These are phyloP conservation scores for Octodon degus DNA, from an alignment of 2,113 vertebrate genomes.

Conservation along the genomic window DNA sequence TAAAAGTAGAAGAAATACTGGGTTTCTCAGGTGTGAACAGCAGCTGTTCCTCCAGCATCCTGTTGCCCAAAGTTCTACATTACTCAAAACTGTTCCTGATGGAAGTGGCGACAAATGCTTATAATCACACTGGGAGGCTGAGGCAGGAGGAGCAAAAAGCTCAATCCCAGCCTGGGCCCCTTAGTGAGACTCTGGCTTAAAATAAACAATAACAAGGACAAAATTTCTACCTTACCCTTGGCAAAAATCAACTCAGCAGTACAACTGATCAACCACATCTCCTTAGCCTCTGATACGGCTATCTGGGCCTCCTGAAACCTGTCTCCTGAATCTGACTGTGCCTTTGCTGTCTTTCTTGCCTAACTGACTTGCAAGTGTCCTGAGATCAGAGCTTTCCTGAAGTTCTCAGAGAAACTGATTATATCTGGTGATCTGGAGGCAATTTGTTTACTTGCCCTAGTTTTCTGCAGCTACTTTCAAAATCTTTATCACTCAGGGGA, in stretches of 20 bases:
- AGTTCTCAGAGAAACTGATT: background rate
- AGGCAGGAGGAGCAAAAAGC: background rate
- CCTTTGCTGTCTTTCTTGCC: background rate
- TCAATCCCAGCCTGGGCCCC: background rate
- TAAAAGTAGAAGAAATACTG: background rate
- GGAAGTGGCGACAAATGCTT: background rate
- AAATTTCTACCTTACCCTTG: background rate
- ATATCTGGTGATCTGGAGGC: background rate
- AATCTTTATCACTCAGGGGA: background rate
- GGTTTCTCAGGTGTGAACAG: background rate
- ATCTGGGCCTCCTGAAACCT: background rate
- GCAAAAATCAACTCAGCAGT: background rate
- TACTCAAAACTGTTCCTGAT: background rate
- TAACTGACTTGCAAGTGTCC: background rate
- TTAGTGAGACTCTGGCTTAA: background rate
- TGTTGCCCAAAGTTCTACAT: background rate
- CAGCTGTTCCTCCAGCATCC: background rate
- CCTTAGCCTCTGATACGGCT: background rate
- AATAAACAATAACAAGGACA: background rate
- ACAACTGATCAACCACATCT: background rate
- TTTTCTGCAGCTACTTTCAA: background rate
- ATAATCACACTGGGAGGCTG: background rate
- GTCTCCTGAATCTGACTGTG: background rate
- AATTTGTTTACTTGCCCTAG: background rate
- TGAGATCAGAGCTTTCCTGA: background rate